Base-by-base conservation (phyloP, 2,113 vertebrate species). In the Hydropotes inermis region DNA sequence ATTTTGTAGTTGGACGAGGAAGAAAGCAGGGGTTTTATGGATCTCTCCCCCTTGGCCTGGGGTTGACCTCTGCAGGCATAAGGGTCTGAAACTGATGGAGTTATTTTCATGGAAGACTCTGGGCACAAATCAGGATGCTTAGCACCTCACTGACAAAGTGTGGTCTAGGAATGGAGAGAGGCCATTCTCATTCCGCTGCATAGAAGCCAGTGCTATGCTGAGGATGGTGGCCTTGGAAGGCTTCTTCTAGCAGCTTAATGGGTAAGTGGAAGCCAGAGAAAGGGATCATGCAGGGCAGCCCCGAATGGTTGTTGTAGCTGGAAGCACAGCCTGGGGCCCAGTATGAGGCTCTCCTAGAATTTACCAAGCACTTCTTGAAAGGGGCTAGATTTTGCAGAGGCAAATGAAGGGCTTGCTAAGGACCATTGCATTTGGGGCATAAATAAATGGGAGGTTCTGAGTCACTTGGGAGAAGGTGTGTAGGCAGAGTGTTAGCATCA, bases 231-330 rank as follows among this genome's bases (percentile, higher is more conserved):
- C 91, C 50, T 76, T 39, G 87, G 70, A 54, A 74, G 28, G 0
- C 57, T 57, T 60, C 83, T 61, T 61, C 83, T 8, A 28, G 60
- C 28, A 19, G 25, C 64, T 76, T 16, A 61, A 13, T 0, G 7
- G n/a, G 54, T 28, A 43, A 47, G 16, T 23, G 55, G 70, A 55
- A 94, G 78, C n/a, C 70, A 60, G 67, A 50, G 47, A 43, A 82
- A 67, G 84, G 89, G 17, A 15, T 9, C 6, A 0, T 1, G 1
- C 30, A n/a, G 25, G 83, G 39, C 17, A 61, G 60, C 15, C 12
- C 27, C 0, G 0, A 1, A 55, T 14, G 28, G 60, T 21, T 28
- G 30, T 28, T 50, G 23, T 1, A 30, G 39, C 50, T 28, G 74
- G n/a, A 54, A 60, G 55, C 55, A 50, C 19, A 45, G 61, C 60